phyloP scores from a whole-genome alignment of 1,140 invertebrate genomes.

The Gyrodactylus bullatarudis region DNA sequence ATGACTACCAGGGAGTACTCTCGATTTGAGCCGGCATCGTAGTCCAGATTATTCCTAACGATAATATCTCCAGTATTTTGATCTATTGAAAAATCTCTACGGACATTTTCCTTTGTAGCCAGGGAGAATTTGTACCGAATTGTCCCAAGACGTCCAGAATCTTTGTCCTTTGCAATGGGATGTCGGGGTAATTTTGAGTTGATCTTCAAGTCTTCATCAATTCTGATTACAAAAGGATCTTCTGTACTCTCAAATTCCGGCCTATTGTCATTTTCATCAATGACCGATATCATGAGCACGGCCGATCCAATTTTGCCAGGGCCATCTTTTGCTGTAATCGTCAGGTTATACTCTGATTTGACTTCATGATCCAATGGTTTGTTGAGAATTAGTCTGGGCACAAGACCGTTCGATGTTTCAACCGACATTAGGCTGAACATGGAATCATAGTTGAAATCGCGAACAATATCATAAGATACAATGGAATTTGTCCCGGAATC shows the following conservation, averaged over 20 bases:
- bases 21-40: neutral
- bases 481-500: neutral
- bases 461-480: neutral
- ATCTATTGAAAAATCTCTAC: neutral
- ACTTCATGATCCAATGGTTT: neutral
- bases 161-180: neutral
- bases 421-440: neutral
- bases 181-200: neutral
- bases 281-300: neutral
- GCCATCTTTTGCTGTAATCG: neutral
- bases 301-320: neutral
- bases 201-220: neutral
- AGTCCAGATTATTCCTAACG: neutral
- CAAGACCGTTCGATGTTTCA: neutral
- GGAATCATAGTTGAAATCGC: neutral
- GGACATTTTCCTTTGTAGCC: neutral
- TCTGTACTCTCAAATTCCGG: neutral
- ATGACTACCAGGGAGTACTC: neutral
- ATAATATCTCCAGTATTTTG: neutral
- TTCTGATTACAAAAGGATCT: neutral
- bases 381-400: neutral
- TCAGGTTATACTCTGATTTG: neutral
- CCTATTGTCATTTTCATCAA: slow-evolving; percentile 1
- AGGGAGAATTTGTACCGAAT: neutral
- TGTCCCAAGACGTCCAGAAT: neutral